These are phyloP conservation scores for Drosophila hamatofila DNA, from an alignment of 2,888 invertebrate species.

Conservation along the genomic window DNA sequence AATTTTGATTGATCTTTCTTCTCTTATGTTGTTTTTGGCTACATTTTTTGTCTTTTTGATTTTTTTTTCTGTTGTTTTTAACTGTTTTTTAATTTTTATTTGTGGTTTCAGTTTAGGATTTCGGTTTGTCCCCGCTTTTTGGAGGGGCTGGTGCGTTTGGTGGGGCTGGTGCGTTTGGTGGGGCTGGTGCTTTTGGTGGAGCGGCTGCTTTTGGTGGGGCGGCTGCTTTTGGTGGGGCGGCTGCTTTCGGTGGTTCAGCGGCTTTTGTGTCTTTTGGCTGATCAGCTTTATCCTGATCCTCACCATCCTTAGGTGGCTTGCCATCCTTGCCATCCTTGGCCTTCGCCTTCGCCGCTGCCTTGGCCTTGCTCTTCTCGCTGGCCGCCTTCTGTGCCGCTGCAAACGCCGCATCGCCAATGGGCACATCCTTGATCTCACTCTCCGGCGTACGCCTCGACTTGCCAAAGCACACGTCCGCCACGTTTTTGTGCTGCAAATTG, in stretches of 20 bases:
- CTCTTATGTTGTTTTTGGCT: not conserved
- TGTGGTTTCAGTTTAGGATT: conserved; percentile 5
- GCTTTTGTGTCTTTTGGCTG: not conserved
- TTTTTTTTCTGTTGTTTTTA: not conserved
- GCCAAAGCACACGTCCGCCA: conserved; percentile 64
- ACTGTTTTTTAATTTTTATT: not conserved
- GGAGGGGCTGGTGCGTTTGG: not conserved
- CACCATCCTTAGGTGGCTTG: not conserved
- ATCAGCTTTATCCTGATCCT: not conserved
- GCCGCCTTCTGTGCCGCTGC: conserved; percentile 10
- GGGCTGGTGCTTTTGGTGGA: too few relatives aligned
- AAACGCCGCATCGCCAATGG: conserved; percentile 54
- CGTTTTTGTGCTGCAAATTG: conserved; percentile 34
- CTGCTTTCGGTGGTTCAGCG: not conserved
- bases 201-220: not conserved
- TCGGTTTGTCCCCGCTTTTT: conserved; percentile 1
- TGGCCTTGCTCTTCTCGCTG: conserved; percentile 19
- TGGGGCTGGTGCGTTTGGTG: too few relatives aligned
- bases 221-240: not conserved
- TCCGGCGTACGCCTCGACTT: conserved; percentile 52
- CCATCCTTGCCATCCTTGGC: not conserved
- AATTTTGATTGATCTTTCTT: not conserved
- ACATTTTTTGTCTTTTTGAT: not conserved
- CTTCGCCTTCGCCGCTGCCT: not conserved
- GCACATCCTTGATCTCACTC: conserved; percentile 52